These are phyloP conservation scores for Labeo catla DNA, from an alignment of 2,113 vertebrate species.

Conservation along the genomic window DNA sequence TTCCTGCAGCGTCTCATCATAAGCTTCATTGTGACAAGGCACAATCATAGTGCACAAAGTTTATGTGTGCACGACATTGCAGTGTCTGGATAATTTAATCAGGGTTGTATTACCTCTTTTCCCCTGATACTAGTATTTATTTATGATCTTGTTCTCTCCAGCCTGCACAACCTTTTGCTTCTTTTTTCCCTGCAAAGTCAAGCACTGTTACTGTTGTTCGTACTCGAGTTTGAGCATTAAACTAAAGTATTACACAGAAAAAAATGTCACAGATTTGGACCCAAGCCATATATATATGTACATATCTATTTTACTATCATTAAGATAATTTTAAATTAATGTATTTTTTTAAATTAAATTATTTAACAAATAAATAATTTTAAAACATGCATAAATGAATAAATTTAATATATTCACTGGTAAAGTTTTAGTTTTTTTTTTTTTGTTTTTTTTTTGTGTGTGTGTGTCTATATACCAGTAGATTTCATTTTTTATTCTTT, in stretches of 20 bases:
- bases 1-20: not conserved
- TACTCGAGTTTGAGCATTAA: not conserved
- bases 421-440: too few species aligned
- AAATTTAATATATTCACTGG: too few species aligned
- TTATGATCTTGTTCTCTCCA: slow-evolving; percentile 9
- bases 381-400: too few species aligned
- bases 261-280: not conserved
- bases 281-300: not conserved
- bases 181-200: not conserved
- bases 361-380: not conserved
- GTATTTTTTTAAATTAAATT: not conserved
- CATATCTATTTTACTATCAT: not conserved
- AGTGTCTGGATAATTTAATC: slow-evolving; percentile 29
- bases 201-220: not conserved
- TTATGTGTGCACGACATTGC: slow-evolving; percentile 14
- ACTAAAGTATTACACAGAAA: not conserved
- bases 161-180: not conserved
- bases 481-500: too few species aligned
- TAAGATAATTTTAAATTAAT: not conserved
- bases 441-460: too few species aligned
- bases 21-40: not conserved
- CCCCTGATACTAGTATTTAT: slow-evolving; percentile 31
- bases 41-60: slow-evolving; percentile 3
- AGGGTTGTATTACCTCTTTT: slow-evolving; percentile 37
- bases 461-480: too few species aligned